Evolutionary conservation across 2,888 invertebrate genomes (phyloP), one percentile per base, ranked within the genome.

Genomic region (Diabrotica balteata): DNA sequence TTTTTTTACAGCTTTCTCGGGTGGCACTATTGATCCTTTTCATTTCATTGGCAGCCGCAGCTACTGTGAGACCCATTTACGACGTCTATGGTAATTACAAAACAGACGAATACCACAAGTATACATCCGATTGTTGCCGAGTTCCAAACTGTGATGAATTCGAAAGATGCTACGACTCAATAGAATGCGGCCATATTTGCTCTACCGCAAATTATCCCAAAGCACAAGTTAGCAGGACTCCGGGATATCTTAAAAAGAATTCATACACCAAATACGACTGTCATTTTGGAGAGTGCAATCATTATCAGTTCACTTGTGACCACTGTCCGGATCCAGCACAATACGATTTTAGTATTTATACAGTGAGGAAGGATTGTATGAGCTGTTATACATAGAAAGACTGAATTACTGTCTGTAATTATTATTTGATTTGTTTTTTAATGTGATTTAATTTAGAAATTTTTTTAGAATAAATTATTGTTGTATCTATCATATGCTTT

Each of bases 271-370:
- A 71, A 46, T 69, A 65, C 54, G 73, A 74, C n/a, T 77, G 77
- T 59, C 68, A 60, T 54, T 76, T 76, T 61, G 74, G 69, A 42
- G 74, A 76, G 54, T 77, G 77, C 47, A 70, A 64, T 49, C 50
- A 50, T 7, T 77, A 72, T 63, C 58, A 71, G 52, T 73, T 74
- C 50, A 52, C 67, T 7, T 76, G 76, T 47, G 43, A 32, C 5
- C 75, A 75, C 61, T 77, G 77, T 59, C 75, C 73, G 7, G 65
- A 71, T 65, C 77, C 76, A 5, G 52, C 42, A 5, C 59, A 68
- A 45, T 17, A 22, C 5, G 58, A 71, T 67, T 77, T 77, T 61
- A 75, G 66, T 53, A 69, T 76, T 11, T 63, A 70, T 22, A 66
- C 66, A n/a, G 65, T 72, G 8, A 68, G 70, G 17, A 68, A 65